Evolutionary conservation across 2,797 vertebrate genomes (phyloP), one percentile per base, ranked within the genome.

Genomic region (Trachops cirrhosus): DNA sequence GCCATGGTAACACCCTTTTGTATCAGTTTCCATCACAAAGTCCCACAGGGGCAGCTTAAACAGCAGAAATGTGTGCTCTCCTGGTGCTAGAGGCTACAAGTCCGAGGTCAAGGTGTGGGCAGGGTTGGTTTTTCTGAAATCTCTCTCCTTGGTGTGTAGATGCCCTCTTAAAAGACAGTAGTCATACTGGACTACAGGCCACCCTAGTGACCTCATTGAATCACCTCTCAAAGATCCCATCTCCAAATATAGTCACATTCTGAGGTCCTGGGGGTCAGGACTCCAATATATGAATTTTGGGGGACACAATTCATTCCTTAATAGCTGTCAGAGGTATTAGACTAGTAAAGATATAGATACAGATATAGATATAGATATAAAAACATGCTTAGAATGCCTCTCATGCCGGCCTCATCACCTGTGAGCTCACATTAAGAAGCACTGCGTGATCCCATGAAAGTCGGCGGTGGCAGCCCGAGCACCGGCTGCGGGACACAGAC

Each of bases 111-210:
- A 0, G 3, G 37, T 24, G 4, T 19, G 5, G 19, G 37, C 34
- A 18, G 67, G 4, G 14, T 24, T 26, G 5, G 5, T 16, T 83
- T 22, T 54, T 19, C 34, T 16, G 2, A 19, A 26, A 59, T 16
- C 6, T 3, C 24, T 26, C 9, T 80, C 77, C 29, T 46, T 0
- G 6, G 37, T 0, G 6, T 15, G n/a, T 9, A 11, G 70, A 32
- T 1, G 0, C 46, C 29, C 0, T 24, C 2, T 54, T 50, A 11
- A 3, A 16, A 50, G 44, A 22, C 12, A 18, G 8, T 9, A 12
- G 52, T 34, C 7, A 4, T 18, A 0, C 52, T 5, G 44, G 41
- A 41, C 34, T 15, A 41, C 52, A 29, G 9, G 54, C 37, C 6
- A 0, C 2, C 9, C 48, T 6, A 0, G 16, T 7, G 57, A 54